A percentile compares a stretch with the other conserved stretches of the same genome.
Conservation (phyloP, 2,888 invertebrate genomes). For the Ectemnius continuus region DNA sequence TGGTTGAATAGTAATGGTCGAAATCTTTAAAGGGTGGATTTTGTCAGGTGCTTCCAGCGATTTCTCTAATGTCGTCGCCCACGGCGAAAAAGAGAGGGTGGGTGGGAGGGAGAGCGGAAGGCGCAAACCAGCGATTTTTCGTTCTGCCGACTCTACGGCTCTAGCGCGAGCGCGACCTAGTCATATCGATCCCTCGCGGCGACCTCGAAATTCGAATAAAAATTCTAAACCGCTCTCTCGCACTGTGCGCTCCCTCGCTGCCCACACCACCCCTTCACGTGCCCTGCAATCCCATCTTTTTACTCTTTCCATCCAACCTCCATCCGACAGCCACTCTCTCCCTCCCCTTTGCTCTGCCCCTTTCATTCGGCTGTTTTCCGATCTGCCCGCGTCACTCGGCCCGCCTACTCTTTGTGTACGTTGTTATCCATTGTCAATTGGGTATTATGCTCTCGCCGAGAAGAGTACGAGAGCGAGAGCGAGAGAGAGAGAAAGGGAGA, state of each 20-base stretch:
- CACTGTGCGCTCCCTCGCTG: slow-evolving; percentile 1
- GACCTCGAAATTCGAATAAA: slow-evolving; percentile 32
- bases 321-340: not conserved
- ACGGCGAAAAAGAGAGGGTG: not conserved
- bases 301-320: slow-evolving; percentile 5
- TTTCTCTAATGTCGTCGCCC: not conserved
- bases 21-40: not conserved
- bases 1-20: not conserved
- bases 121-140: not conserved
- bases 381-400: slow-evolving; percentile 4
- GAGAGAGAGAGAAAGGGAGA: not conserved
- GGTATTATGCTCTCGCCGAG: slow-evolving; percentile 4
- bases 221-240: slow-evolving; percentile 23
- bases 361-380: slow-evolving; percentile 18
- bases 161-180: slow-evolving; percentile 1
- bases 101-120: not conserved
- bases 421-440: slow-evolving; percentile 9
- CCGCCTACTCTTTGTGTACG: slow-evolving; percentile 9
- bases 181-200: slow-evolving; percentile 18
- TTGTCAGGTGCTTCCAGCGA: not conserved
- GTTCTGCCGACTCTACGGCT: not conserved
- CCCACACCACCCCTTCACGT: slow-evolving; percentile 7
- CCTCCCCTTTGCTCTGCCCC: slow-evolving; percentile 23
- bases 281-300: slow-evolving; percentile 5
- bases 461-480: not conserved